Evolutionary conservation across 2,888 invertebrate genomes (phyloP).

Genomic region (Conistra vaccinii): DNA sequence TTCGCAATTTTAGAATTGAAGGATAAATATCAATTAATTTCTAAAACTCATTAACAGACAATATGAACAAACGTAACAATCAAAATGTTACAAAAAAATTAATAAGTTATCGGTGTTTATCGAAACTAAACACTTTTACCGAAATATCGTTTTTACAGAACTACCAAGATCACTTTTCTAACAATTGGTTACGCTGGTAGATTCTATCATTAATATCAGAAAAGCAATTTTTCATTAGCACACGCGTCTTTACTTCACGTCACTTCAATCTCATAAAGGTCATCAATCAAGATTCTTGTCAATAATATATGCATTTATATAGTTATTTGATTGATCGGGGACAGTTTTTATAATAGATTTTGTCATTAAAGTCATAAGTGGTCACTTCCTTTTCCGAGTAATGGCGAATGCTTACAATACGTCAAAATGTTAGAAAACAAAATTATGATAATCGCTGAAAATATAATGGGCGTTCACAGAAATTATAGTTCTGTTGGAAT

Average conservation of each 20-base stretch:
- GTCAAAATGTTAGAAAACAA: slow-evolving; percentile 16
- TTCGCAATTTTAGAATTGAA: too few species aligned
- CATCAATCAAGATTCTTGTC: slow-evolving; percentile 12
- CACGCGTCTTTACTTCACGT: neutral
- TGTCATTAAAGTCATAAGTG: neutral
- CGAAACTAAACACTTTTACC: too few species aligned
- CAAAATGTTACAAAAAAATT: too few species aligned
- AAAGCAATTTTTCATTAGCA: neutral
- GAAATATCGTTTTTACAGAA: neutral
- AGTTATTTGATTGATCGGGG: neutral
- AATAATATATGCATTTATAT: neutral
- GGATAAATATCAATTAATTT: too few species aligned
- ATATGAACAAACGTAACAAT: too few species aligned
- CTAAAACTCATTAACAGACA: too few species aligned
- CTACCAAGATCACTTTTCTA: neutral
- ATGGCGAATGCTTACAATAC: neutral
- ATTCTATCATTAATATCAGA: neutral
- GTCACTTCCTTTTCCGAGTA: neutral
- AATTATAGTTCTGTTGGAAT: slow-evolving; percentile 22
- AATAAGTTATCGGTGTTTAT: too few species aligned
- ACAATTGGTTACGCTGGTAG: neutral
- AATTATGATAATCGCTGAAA: slow-evolving; percentile 20
- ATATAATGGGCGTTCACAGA: slow-evolving; percentile 31
- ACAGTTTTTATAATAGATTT: neutral
- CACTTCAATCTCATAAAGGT: too few species aligned